Evolutionary conservation across 2,797 vertebrate species (phyloP).

Genomic region (Aeoliscus strigatus): DNA sequence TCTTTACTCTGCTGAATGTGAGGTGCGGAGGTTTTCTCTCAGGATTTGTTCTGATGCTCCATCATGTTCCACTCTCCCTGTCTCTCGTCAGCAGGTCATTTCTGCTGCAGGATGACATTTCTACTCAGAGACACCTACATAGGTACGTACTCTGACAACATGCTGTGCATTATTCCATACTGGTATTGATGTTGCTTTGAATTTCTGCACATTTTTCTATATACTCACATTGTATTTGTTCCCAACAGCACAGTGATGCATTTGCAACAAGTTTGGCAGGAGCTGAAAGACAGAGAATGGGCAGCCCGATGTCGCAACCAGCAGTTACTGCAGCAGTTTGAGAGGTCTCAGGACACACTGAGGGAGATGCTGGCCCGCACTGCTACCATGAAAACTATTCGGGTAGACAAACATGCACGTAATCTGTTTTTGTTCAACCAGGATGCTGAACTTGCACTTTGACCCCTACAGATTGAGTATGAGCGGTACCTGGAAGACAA

Average conservation of each 20-base stretch:
- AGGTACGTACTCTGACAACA: constrained; percentile 36
- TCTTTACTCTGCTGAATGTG: background rate
- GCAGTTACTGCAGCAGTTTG: constrained; percentile 74
- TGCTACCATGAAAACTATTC: constrained; percentile 68
- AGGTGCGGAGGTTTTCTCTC: background rate
- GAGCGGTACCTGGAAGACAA: constrained; percentile 63
- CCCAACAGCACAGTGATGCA: constrained; percentile 34
- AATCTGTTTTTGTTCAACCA: background rate
- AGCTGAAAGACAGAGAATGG: constrained; percentile 65
- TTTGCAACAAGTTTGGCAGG: constrained; percentile 60
- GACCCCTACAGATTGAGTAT: constrained; percentile 65
- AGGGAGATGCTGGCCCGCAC: constrained; percentile 61
- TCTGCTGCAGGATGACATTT: constrained; percentile 22
- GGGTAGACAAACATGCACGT: constrained; percentile 47
- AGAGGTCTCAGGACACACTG: constrained; percentile 66
- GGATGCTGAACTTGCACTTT: constrained; percentile 17
- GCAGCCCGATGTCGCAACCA: constrained; percentile 60
- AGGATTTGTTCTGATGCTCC: background rate
- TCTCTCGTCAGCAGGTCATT: constrained; percentile 18
- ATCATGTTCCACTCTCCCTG: background rate
- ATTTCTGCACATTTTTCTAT: background rate
- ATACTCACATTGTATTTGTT: constrained; percentile 8
- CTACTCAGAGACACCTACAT: constrained; percentile 26
- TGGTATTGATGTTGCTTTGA: background rate
- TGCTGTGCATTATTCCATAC: background rate